Evolutionary conservation across 2,888 invertebrate species (phyloP).

Genomic region (Melanchra persicariae): DNA sequence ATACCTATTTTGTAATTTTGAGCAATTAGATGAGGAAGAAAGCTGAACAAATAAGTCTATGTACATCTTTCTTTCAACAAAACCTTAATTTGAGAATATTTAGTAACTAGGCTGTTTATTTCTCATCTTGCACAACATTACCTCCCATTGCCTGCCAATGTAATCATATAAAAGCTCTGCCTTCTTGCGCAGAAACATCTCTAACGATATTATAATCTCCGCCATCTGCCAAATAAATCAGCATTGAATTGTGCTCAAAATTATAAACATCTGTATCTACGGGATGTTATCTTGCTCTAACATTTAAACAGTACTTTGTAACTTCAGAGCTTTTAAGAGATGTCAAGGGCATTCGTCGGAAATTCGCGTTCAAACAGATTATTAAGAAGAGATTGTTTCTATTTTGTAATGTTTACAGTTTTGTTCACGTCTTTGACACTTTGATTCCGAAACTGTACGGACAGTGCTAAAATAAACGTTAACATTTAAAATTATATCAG

Average conservation of each 20-base stretch:
- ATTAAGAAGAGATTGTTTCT: not conserved
- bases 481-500: not conserved
- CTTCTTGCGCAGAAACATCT: slow-evolving; percentile 7
- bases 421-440: not conserved
- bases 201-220: slow-evolving; percentile 34
- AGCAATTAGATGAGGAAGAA: too few species aligned
- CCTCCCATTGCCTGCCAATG: not conserved
- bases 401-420: slow-evolving; percentile 3
- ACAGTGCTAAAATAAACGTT: not conserved
- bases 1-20: too few species aligned
- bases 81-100: not conserved
- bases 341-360: not conserved
- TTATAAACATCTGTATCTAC: slow-evolving; percentile 47
- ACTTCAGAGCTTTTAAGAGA: slow-evolving; percentile 14
- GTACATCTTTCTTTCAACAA: not conserved
- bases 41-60: too few species aligned
- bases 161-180: slow-evolving; percentile 21
- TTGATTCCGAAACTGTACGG: not conserved
- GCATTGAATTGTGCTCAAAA: slow-evolving; percentile 37
- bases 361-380: slow-evolving; percentile 20
- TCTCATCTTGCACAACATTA: not conserved
- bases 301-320: slow-evolving; percentile 34
- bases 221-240: slow-evolving; percentile 53
- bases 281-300: slow-evolving; percentile 23
- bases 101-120: not conserved